Base-by-base conservation (phyloP, 2,888 invertebrate genomes). In the Acholoe squamosa region DNA sequence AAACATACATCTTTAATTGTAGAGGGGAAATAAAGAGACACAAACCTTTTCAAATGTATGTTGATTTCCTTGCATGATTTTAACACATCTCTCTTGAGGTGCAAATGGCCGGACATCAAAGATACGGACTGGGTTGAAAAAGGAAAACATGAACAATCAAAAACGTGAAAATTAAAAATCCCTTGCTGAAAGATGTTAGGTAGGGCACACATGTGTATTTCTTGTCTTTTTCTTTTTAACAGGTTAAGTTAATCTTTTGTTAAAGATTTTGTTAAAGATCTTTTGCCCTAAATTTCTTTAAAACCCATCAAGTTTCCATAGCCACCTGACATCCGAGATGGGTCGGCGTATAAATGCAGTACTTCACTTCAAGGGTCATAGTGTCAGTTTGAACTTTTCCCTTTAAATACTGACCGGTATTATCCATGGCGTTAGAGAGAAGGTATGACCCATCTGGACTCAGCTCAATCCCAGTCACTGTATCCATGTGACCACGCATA, bases 351-450 rank as follows among this genome's bases (percentile, higher is more conserved):
- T n/a, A n/a, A n/a, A n/a, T n/a, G n/a, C n/a, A n/a, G n/a, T n/a
- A n/a, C n/a, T n/a, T n/a, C n/a, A n/a, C n/a, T n/a, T n/a, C n/a
- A n/a, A n/a, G n/a, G n/a, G n/a, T n/a, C n/a, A n/a, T n/a, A n/a
- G n/a, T n/a, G n/a, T n/a, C n/a, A n/a, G n/a, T n/a, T n/a, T n/a
- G n/a, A n/a, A n/a, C n/a, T n/a, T n/a, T n/a, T n/a, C n/a, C n/a
- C n/a, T n/a, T n/a, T n/a, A n/a, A n/a, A n/a, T n/a, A 43, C 43
- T 92, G 92, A 96, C 96, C 95, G 43, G 98, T 98, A 95, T 98
- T 98, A 96, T 99, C 99, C 99, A 99, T 99, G 0, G 98, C 97
- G 96, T 99, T 99, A 0, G 99, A 98, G 25, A 99, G 96, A 19
- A 99, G 97, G 95, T 98, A 99, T 52, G 96, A 96, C 0, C 97